Conservation (phyloP, 2,888 invertebrate genomes). For the Mamestra brassicae region DNA sequence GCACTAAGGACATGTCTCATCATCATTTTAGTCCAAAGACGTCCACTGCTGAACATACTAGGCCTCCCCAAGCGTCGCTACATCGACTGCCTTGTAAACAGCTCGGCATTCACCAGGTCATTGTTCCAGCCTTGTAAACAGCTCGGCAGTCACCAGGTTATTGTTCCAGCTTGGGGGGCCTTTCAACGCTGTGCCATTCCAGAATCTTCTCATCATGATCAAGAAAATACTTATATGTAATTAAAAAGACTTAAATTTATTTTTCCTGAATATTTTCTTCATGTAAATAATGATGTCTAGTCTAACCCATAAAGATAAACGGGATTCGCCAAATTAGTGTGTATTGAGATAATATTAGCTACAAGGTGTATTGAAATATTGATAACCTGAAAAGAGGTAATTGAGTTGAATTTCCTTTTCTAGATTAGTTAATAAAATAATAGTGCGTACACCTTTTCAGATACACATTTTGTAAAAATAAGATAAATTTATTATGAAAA, state of each 20-base stretch:
- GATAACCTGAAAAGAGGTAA: background rate
- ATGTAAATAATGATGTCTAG: background rate
- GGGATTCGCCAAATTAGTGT: background rate
- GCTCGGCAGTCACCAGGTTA: background rate
- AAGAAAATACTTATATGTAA: background rate
- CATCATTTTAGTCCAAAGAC: background rate
- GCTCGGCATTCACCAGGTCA: too few species aligned
- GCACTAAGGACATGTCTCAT: slow-evolving; percentile 49
- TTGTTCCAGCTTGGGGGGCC: background rate
- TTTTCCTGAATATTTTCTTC: too few species aligned
- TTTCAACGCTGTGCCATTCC: background rate
- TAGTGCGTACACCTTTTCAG: background rate
- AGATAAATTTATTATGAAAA: too few species aligned
- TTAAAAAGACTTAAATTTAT: too few species aligned
- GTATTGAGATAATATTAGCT: background rate
- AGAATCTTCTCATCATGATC: background rate
- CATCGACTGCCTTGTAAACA: too few species aligned
- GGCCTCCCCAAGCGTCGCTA: too few species aligned
- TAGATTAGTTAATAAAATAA: too few species aligned
- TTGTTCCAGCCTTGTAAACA: too few species aligned
- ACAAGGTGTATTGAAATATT: background rate
- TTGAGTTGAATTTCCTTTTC: background rate
- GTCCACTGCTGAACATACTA: background rate
- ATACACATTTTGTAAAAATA: background rate
- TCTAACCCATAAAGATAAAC: slow-evolving; percentile 1